Conservation (phyloP, 2,888 invertebrate species). For the Entomobrya multifasciata region DNA sequence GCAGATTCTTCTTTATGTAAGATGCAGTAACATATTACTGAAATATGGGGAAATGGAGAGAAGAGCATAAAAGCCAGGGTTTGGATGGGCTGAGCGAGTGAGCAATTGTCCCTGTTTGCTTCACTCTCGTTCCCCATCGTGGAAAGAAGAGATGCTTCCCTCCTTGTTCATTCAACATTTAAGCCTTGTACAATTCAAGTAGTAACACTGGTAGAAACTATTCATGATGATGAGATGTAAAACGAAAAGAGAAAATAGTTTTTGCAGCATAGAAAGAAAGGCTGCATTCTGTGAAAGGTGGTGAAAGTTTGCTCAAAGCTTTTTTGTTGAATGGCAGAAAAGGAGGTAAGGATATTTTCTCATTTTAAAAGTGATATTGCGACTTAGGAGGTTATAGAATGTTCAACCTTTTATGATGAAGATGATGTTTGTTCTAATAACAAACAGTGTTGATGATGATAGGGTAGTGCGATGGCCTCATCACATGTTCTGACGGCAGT, state of each 20-base stretch:
- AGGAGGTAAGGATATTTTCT: constrained; percentile 51
- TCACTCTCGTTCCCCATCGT: not conserved
- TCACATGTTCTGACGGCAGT: constrained; percentile 14
- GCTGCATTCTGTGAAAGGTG: constrained; percentile 41
- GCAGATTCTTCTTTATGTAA: constrained; percentile 40
- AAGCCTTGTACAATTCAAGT: not conserved
- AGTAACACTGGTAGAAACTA: not conserved
- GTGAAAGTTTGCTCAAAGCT: constrained; percentile 50
- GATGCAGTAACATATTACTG: constrained; percentile 19
- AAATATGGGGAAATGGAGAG: constrained; percentile 11
- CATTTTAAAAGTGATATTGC: constrained; percentile 51
- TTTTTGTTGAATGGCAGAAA: constrained; percentile 50
- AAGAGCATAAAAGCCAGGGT: not conserved
- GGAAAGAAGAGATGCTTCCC: not conserved
- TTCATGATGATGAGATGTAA: constrained; percentile 35
- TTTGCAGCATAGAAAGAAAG: constrained; percentile 11
- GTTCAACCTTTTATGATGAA: constrained; percentile 26
- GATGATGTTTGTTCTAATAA: constrained; percentile 35
- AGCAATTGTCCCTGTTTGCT: constrained; percentile 38
- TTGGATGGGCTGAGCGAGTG: not conserved
- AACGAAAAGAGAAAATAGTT: not conserved
- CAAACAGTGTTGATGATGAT: constrained; percentile 33
- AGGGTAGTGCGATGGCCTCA: constrained; percentile 25
- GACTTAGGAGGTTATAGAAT: constrained; percentile 17
- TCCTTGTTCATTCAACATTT: constrained; percentile 29